Evolutionary conservation across 2,797 vertebrate species (phyloP), one percentile per base, ranked within the genome.

Genomic region (Takifugu ocellatus): DNA sequence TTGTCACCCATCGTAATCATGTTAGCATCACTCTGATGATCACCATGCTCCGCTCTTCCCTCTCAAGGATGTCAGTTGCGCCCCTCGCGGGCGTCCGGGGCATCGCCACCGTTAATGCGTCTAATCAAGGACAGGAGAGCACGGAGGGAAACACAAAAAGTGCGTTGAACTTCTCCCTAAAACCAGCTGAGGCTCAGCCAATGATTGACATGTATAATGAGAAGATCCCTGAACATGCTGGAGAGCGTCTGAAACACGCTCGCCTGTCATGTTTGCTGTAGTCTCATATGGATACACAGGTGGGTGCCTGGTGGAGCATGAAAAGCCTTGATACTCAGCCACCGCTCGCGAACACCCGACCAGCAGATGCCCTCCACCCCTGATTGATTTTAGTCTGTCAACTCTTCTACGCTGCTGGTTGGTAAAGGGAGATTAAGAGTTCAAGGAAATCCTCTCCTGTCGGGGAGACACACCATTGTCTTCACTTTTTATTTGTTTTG

Each of bases 401-500:
- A 33, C 48, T 39, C 48, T 44, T 68, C 61, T 44, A 51, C 11
- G 52, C 54, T 31, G 25, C 61, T 14, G 27, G 57, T 66, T 62
- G 49, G 25, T 61, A 17, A 63, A 52, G 26, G 62, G 31, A 39
- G 47, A 53, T 16, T 25, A 60, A 51, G 8, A 67, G 62, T 66
- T 76, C 56, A 79, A 75, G 56, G 59, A 53, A 62, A 36, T 16
- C 61, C 33, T 70, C n/a, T 12, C 21, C 39, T 36, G 51, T 63
- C 14, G 10, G 47, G 49, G 44, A 56, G 17, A 46, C 25, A 14
- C 45, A 46, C 60, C 31, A 65, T n/a, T 46, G 44, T 46, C n/a
- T 46, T 21, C 17, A 21, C 6, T 43, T 8, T 59, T 31, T 57
- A 36, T 25, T 24, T 51, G 12, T 49, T 29, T 54, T 59, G 45